A percentile compares a stretch with the other conserved stretches of the same genome.
Conservation (phyloP, 2,797 vertebrate genomes). For the Melanogrammus aeglefinus region DNA sequence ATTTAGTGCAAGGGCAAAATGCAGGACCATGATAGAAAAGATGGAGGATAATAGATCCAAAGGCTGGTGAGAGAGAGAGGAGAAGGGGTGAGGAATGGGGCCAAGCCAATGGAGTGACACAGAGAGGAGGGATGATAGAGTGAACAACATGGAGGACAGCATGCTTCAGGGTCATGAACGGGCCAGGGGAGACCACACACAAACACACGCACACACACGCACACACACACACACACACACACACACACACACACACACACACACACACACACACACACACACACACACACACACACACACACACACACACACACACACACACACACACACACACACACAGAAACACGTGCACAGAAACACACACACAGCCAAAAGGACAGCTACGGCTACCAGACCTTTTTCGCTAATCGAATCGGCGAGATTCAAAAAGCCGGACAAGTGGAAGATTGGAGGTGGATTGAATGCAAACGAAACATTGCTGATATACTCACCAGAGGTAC, state of each 20-base stretch:
- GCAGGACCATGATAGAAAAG: not conserved
- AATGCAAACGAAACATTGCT: not conserved
- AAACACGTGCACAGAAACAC: constrained; percentile 16
- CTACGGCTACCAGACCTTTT: constrained; percentile 28
- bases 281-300: not conserved
- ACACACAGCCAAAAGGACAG: constrained; percentile 21
- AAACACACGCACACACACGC: not conserved
- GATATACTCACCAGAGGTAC: constrained; percentile 16
- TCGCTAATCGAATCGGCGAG: constrained; percentile 13
- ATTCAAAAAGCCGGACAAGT: constrained; percentile 22
- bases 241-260: constrained; percentile 27
- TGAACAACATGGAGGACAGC: constrained; percentile 58
- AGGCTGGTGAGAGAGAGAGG: not conserved
- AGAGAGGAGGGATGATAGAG: constrained; percentile 60
- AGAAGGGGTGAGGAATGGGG: not conserved
- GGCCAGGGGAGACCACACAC: constrained; percentile 44
- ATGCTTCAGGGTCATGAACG: constrained; percentile 58
- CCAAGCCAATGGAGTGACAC: constrained; percentile 44
- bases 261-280: not conserved
- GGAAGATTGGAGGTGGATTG: constrained; percentile 21
- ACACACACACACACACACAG: not conserved
- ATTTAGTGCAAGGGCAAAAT: not conserved
- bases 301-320: not conserved
- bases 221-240: constrained; percentile 14
- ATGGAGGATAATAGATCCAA: not conserved